phyloP scores from a whole-genome alignment of 2,113 vertebrate species.

The Colinus virginianus region DNA sequence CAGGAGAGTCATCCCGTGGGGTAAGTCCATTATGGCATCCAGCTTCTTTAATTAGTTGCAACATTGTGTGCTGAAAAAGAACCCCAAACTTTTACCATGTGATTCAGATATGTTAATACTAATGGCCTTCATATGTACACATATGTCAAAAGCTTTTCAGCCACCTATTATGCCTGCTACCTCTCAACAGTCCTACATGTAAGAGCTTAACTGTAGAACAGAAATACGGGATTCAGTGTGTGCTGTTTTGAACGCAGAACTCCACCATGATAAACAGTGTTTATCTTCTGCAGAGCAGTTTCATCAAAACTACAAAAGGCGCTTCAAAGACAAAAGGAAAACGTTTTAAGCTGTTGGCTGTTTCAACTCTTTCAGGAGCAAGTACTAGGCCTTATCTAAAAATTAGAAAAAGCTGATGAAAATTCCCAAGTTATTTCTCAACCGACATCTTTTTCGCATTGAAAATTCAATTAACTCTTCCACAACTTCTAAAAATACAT shows the following conservation, averaged over 20 bases:
- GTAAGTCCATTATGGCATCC: constrained; percentile 91
- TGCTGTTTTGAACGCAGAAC: neutral
- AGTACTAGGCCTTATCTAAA: neutral
- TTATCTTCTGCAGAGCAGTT: neutral
- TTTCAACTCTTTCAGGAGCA: neutral
- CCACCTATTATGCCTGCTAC: neutral
- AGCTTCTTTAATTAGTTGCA: constrained; percentile 95
- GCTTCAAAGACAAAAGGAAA: neutral
- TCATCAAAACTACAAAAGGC: neutral
- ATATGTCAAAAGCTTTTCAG: neutral
- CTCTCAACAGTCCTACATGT: neutral
- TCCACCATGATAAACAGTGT: neutral
- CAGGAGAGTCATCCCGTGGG: constrained; percentile 88
- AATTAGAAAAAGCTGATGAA: neutral
- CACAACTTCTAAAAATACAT: neutral
- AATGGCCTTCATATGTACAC: neutral
- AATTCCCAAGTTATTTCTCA: neutral
- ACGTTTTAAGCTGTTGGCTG: neutral
- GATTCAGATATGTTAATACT: neutral
- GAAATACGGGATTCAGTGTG: rapidly evolving
- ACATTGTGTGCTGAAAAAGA: constrained; percentile 88
- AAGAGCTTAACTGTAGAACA: neutral
- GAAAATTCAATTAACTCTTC: neutral
- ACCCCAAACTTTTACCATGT: neutral
- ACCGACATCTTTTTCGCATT: neutral